Evolutionary conservation across 2,888 invertebrate species (phyloP).

Genomic region (Minunthozetes semirufus): DNA sequence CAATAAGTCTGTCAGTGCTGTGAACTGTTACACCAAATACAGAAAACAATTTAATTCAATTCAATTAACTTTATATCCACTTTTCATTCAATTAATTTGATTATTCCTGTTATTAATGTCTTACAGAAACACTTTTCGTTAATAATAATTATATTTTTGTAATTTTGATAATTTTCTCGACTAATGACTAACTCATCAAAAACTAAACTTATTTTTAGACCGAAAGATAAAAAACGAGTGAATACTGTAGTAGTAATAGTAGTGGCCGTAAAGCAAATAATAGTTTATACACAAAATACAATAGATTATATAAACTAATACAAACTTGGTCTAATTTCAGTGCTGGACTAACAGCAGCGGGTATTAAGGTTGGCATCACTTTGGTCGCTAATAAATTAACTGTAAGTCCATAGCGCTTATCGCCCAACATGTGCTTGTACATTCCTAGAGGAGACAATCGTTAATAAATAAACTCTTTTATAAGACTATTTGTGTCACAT

Average conservation of each 20-base stretch:
- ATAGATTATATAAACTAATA: neutral
- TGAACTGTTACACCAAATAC: slow-evolving; percentile 46
- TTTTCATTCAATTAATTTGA: neutral
- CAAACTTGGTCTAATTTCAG: slow-evolving; percentile 70
- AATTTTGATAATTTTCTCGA: too few species aligned
- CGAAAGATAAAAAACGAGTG: too few species aligned
- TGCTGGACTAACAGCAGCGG: slow-evolving; percentile 82
- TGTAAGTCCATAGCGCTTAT: slow-evolving; percentile 81
- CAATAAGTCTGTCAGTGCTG: slow-evolving; percentile 68
- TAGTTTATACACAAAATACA: too few species aligned
- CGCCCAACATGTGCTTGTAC: slow-evolving; percentile 79
- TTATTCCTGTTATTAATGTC: neutral
- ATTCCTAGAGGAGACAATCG: slow-evolving; percentile 60
- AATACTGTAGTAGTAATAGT: too few species aligned
- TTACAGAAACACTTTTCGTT: neutral
- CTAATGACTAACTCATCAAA: too few species aligned
- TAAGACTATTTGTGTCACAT: neutral
- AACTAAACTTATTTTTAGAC: too few species aligned
- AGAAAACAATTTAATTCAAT: too few species aligned
- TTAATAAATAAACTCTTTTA: neutral
- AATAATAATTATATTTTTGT: neutral
- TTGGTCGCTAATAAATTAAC: slow-evolving; percentile 86
- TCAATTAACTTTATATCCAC: too few species aligned
- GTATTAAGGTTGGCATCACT: slow-evolving; percentile 84
- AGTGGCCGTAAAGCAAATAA: too few species aligned